Evolutionary conservation across 2,797 vertebrate species (phyloP), one percentile per base, ranked within the genome.

Genomic region (Poecile montanus): DNA sequence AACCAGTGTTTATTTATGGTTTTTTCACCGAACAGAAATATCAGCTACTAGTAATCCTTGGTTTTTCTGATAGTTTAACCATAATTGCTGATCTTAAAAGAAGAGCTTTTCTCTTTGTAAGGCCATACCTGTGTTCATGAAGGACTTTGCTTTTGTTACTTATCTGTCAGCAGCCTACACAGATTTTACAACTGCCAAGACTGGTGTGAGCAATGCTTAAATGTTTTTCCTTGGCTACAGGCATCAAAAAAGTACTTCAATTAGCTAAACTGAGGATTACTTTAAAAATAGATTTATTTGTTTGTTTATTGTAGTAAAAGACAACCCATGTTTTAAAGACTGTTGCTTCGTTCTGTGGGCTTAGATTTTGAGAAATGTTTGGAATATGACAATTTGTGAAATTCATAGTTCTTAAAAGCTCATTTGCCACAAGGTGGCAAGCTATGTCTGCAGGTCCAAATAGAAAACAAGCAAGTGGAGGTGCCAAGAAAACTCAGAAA

Each of bases 361-460:
- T 62, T 84, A 10, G 22, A 44, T 68, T 94, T 56, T 75, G 34
- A 40, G 68, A 83, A 86, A 57, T 17, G 1, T 30, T 61, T 56
- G 7, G 12, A 66, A 23, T 47, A 25, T 27, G 7, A 53, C 26
- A 29, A 40, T 81, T 74, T 80, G 38, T 51, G 56, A 18, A 38
- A 53, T 12, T 62, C 22, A 10, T 7, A 7, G 25, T 7, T 89
- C 58, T 67, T 26, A 34, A 74, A 90, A 72, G 1, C 7, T 50
- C 5, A 5, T 60, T 93, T 80, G 25, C 98, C 98, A 98, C 97
- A 97, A 97, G 98, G 93, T 98, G 97, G 98, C 98, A 97, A 95
- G 86, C 97, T 98, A 91, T 22, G 74, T 81, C 94, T 94, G 94
- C 62, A 77, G 73, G 68, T 96, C 54, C 29, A 85, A 57, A 56